phyloP scores from a whole-genome alignment of 64 coral and sea anemone genomes.

The Stichodactyla mertensii region DNA sequence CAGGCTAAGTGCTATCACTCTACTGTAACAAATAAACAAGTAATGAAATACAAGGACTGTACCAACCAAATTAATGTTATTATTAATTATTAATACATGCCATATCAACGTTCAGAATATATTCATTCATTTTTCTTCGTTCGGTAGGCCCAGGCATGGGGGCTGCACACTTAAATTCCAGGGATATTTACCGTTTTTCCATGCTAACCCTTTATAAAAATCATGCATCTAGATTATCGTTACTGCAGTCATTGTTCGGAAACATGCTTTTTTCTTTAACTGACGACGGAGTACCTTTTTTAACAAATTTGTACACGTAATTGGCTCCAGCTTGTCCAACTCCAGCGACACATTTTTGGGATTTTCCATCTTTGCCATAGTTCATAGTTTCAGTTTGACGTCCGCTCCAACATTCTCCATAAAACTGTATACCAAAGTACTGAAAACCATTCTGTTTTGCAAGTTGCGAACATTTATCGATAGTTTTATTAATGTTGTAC shows the following conservation, averaged over 20 bases:
- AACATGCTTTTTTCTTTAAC: not conserved
- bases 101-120: too few species aligned
- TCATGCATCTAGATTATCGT: too few species aligned
- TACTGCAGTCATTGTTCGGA: not conserved
- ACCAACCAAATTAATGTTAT: too few species aligned
- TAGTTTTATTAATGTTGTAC: constrained; percentile 39
- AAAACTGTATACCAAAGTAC: constrained; percentile 50
- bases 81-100: too few species aligned
- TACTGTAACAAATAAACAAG: too few species aligned
- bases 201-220: too few species aligned
- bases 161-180: too few species aligned
- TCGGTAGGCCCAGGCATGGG: too few species aligned
- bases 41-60: too few species aligned
- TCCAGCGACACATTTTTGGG: not conserved
- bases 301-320: constrained; percentile 26
- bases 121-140: too few species aligned
- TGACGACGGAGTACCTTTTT: not conserved
- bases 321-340: constrained; percentile 27
- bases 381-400: not conserved
- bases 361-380: constrained; percentile 13
- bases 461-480: constrained; percentile 14
- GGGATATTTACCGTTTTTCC: too few species aligned
- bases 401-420: constrained; percentile 49
- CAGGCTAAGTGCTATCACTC: too few species aligned
- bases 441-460: constrained; percentile 2